Conservation (phyloP, 2,888 invertebrate species). For the Andrena camellia region DNA sequence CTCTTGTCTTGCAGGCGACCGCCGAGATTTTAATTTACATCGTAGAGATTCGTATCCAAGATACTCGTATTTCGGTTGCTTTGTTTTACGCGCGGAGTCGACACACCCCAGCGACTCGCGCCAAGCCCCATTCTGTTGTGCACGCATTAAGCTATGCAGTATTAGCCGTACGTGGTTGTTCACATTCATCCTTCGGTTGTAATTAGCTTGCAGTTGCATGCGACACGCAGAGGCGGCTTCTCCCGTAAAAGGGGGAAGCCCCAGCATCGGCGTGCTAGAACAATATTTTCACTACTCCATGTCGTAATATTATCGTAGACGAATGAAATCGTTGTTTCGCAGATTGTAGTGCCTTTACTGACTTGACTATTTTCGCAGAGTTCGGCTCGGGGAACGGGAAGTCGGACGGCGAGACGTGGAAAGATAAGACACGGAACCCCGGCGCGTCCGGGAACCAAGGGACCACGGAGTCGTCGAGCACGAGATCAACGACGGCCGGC, state of each 20-base stretch:
- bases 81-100: constrained; percentile 7
- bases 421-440: constrained; percentile 75
- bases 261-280: neutral
- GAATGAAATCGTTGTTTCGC: neutral
- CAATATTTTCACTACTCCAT: constrained; percentile 6
- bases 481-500: constrained; percentile 74
- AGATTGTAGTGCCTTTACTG: constrained; percentile 4
- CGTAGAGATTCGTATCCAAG: constrained; percentile 6
- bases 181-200: neutral
- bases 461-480: constrained; percentile 63
- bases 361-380: constrained; percentile 73
- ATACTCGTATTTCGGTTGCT: constrained; percentile 2
- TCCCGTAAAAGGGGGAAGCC: neutral
- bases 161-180: neutral
- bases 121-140: constrained; percentile 30
- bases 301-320: constrained; percentile 29
- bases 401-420: constrained; percentile 76
- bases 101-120: neutral
- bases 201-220: constrained; percentile 46
- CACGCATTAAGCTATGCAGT: constrained; percentile 21
- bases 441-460: constrained; percentile 36
- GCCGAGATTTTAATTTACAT: constrained; percentile 10
- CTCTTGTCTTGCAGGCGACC: constrained; percentile 44
- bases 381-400: constrained; percentile 72
- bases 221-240: constrained; percentile 18